A percentile compares a stretch with the other conserved stretches of the same genome.
phyloP scores from a whole-genome alignment of 2,888 invertebrate genomes.

The Metalampra italica region DNA sequence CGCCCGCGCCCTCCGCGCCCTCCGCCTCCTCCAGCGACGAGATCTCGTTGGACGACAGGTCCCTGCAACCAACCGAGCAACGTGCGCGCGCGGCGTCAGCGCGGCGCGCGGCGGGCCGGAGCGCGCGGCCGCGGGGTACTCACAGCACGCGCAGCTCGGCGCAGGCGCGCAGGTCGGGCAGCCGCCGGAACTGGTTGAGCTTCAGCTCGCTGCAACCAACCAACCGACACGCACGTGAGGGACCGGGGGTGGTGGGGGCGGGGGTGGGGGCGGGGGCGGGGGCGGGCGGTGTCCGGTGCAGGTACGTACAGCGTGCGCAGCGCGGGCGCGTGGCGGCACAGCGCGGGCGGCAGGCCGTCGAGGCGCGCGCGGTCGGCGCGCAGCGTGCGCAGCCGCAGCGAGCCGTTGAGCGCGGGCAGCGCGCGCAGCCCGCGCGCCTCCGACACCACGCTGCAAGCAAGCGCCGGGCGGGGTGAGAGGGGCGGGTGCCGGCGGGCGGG shows the following conservation, averaged over 20 bases:
- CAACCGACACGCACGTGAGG: background rate
- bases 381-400: slow-evolving; percentile 86
- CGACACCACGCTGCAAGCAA: slow-evolving; percentile 85
- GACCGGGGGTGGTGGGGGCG: background rate
- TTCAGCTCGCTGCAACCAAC: slow-evolving; percentile 85
- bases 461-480: background rate
- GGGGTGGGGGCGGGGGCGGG: background rate
- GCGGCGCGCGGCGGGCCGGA: background rate
- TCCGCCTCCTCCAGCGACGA: slow-evolving; percentile 73
- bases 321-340: slow-evolving; percentile 88
- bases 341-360: slow-evolving; percentile 81
- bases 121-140: slow-evolving; percentile 60
- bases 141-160: slow-evolving; percentile 90
- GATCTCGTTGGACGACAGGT: slow-evolving; percentile 92
- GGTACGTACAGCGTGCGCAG: slow-evolving; percentile 90
- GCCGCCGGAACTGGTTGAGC: slow-evolving; percentile 85
- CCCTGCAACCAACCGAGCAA: slow-evolving; percentile 79
- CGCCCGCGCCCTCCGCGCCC: slow-evolving; percentile 26
- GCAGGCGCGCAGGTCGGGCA: slow-evolving; percentile 89
- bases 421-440: slow-evolving; percentile 87
- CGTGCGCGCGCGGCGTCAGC: background rate
- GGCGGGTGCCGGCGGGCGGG: too few species aligned
- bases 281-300: background rate
- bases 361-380: slow-evolving; percentile 91
- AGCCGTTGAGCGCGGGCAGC: slow-evolving; percentile 92